Base-by-base conservation (phyloP, 2,797 vertebrate genomes). In the Choloepus didactylus region DNA sequence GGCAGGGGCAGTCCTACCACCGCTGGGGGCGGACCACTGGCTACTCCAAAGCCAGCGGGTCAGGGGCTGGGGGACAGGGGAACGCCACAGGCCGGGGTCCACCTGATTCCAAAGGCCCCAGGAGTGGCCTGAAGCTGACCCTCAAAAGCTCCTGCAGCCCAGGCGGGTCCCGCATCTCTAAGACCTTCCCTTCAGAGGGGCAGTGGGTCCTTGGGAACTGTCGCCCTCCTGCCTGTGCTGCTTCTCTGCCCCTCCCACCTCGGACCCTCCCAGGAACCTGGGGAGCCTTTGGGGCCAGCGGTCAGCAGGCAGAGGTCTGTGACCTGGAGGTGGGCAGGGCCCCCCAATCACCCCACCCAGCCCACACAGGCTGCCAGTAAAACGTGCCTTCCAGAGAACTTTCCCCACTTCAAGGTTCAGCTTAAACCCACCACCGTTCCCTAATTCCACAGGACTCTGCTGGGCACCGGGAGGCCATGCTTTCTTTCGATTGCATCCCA, bases 281-380 rank as follows among this genome's bases (percentile, higher is more conserved):
- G 12, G 88, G 89, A 96, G 98, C 97, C 86, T 95, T 2, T 66
- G 98, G 96, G 97, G 98, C 87, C 35, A 76, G 96, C 99, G 16
- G 38, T 25, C 59, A 3, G 54, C 79, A 4, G 1, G 98, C 99
- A 99, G 44, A 99, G 98, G 90, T 99, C 97, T 98, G 98, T 0
- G 99, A 99, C 98, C 99, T 98, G 98, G 98, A 98, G 98, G 99
- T 99, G 80, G 98, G 98, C 91, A 98, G 62, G 31, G 11, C 12
- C n/a, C 51, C 35, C 1, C 0, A n/a, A 2, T 35, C 29, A n/a
- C 41, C 60, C 25, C 60, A 35, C 1, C 0, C 38, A 44, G 88
- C 79, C 59, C 87, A 23, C 5, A 2, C 60, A 2, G 0, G 0
- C 69, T 5, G 23, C 38, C 51, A 44, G 54, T 23, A 62, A 44